A percentile compares a stretch with the other conserved stretches of the same genome.
Conservation (phyloP, 2,113 vertebrate genomes). For the Neopipo cinnamomea region DNA sequence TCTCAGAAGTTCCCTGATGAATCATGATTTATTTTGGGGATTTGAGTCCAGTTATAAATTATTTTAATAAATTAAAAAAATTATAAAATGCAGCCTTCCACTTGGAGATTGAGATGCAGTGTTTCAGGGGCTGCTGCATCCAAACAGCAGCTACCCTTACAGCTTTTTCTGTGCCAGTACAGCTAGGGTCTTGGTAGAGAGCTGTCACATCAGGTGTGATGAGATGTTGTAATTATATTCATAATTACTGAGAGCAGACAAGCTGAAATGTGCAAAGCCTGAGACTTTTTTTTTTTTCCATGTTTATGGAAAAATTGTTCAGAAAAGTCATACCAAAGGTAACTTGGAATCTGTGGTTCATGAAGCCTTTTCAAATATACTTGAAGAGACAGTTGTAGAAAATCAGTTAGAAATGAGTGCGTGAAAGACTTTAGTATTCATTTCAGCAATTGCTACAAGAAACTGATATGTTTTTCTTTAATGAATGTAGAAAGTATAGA, state of each 20-base stretch:
- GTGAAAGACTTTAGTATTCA: background rate
- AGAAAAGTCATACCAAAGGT: background rate
- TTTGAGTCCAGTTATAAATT: background rate
- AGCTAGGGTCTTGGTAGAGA: background rate
- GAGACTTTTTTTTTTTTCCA: background rate
- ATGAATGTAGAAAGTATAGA: conserved; percentile 75
- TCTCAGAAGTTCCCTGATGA: background rate
- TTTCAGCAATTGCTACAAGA: background rate
- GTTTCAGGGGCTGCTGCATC: background rate
- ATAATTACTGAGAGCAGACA: background rate
- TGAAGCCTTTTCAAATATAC: background rate
- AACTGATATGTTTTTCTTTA: background rate
- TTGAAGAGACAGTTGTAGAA: background rate
- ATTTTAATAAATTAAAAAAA: background rate
- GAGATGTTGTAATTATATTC: background rate
- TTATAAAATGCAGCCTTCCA: background rate
- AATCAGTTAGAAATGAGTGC: background rate
- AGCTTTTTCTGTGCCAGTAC: background rate
- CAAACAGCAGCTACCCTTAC: background rate
- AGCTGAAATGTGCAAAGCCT: background rate
- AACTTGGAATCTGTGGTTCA: background rate
- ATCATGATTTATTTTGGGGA: background rate
- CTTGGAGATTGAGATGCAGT: background rate
- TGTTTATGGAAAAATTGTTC: background rate
- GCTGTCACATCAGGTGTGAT: background rate